phyloP scores from a whole-genome alignment of 1,140 invertebrate genomes.

The Rhopalosiphum padi region DNA sequence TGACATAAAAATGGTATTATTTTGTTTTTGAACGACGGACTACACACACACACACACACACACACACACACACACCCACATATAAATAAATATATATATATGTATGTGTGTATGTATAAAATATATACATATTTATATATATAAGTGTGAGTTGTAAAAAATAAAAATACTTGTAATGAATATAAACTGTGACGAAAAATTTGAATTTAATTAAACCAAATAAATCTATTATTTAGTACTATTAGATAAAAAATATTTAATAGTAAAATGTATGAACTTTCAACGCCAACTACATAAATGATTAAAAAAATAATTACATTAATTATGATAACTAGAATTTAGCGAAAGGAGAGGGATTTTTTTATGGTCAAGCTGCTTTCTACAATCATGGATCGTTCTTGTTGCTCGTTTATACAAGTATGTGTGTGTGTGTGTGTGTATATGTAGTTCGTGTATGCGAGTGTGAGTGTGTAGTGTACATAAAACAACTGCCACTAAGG shows the following conservation, averaged over 20 bases:
- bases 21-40: conserved; percentile 4
- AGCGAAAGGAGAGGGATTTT: conserved; percentile 41
- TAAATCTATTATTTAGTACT: background rate
- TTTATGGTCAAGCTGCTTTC: conserved; percentile 34
- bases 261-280: background rate
- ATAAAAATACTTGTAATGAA: background rate
- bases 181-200: background rate
- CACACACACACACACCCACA: background rate
- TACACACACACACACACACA: background rate
- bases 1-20: background rate
- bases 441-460: background rate
- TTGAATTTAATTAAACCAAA: background rate
- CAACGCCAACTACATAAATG: background rate
- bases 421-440: background rate
- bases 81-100: too few species aligned
- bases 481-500: background rate
- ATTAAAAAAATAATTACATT: background rate
- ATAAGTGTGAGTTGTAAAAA: background rate
- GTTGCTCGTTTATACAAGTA: background rate
- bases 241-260: background rate
- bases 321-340: background rate
- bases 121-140: too few species aligned
- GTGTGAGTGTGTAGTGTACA: background rate
- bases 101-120: too few species aligned
- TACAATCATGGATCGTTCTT: conserved; percentile 12